Conservation (phyloP, 2,113 vertebrate genomes). For the Electrona antarctica region DNA sequence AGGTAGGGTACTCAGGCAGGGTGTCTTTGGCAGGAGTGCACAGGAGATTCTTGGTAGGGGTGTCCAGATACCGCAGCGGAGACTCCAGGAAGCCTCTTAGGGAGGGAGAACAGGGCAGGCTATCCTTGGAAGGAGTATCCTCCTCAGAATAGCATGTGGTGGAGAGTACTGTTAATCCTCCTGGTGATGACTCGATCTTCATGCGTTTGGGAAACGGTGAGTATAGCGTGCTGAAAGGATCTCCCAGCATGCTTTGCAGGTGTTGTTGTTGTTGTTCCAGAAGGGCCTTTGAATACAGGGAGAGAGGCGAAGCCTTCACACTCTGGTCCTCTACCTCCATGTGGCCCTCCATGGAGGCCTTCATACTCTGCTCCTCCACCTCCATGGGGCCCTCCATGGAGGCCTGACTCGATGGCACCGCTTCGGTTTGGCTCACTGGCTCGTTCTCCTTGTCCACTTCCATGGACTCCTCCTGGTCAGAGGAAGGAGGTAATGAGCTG, state of each 20-base stretch:
- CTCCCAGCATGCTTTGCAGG: slow-evolving; percentile 39
- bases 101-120: slow-evolving; percentile 86
- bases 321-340: slow-evolving; percentile 20
- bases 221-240: slow-evolving; percentile 72
- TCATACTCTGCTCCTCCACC: slow-evolving; percentile 3
- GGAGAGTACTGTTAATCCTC: slow-evolving; percentile 93
- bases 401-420: slow-evolving; percentile 38
- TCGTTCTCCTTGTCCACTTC: slow-evolving; percentile 47
- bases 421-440: slow-evolving; percentile 50
- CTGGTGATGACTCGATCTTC: slow-evolving; percentile 89
- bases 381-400: slow-evolving; percentile 34
- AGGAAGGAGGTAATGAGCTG: slow-evolving; percentile 38
- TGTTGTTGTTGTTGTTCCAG: slow-evolving; percentile 57
- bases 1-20: slow-evolving; percentile 90
- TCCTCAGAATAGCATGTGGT: slow-evolving; percentile 88
- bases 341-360: slow-evolving; percentile 37
- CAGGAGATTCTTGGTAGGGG: slow-evolving; percentile 92
- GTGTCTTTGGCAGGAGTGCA: slow-evolving; percentile 91
- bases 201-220: slow-evolving; percentile 87
- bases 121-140: slow-evolving; percentile 89
- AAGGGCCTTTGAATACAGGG: slow-evolving; percentile 41
- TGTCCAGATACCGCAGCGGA: slow-evolving; percentile 93
- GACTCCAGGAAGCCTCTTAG: slow-evolving; percentile 95
- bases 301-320: slow-evolving; percentile 14
- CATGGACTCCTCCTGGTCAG: slow-evolving; percentile 53